These are phyloP conservation scores for Amphiprion clarkii DNA, from an alignment of 2,797 vertebrate species.

Conservation along the genomic window DNA sequence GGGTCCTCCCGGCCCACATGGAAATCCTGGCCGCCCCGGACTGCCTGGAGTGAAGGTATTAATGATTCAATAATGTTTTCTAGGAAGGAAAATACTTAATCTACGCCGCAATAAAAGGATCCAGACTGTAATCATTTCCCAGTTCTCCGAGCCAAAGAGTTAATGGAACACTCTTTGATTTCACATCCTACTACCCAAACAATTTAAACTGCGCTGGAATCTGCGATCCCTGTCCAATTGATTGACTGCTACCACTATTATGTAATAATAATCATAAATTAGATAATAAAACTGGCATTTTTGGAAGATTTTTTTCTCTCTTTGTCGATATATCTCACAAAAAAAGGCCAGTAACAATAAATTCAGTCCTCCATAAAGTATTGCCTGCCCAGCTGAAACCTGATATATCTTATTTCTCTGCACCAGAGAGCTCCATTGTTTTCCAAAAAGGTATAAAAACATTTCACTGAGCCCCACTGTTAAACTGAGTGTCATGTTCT, in stretches of 20 bases:
- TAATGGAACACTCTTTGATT: conserved; percentile 1
- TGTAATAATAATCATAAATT: conserved; percentile 7
- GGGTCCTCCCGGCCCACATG: conserved; percentile 95
- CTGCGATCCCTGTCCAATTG: not conserved
- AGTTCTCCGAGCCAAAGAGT: not conserved
- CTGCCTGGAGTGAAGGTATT: conserved; percentile 90
- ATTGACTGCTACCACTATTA: not conserved
- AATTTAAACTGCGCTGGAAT: not conserved
- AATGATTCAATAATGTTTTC: not conserved
- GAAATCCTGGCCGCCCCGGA: conserved; percentile 93
- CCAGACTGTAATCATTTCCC: not conserved
- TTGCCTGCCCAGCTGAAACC: not conserved
- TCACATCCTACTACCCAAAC: not conserved
- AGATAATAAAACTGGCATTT: not conserved
- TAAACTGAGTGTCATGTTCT: not conserved
- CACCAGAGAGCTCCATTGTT: too few relatives aligned
- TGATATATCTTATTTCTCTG: not conserved
- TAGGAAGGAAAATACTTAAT: not conserved
- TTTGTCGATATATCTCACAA: not conserved
- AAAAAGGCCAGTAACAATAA: not conserved
- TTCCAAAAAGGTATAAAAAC: not conserved
- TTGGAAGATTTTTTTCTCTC: not conserved
- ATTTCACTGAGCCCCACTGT: not conserved
- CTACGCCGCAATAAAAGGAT: not conserved
- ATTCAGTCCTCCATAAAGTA: not conserved